A percentile compares a stretch with the other conserved stretches of the same genome.
Conservation (phyloP, 1,140 invertebrate species). For the Drosophila pruinosa region DNA sequence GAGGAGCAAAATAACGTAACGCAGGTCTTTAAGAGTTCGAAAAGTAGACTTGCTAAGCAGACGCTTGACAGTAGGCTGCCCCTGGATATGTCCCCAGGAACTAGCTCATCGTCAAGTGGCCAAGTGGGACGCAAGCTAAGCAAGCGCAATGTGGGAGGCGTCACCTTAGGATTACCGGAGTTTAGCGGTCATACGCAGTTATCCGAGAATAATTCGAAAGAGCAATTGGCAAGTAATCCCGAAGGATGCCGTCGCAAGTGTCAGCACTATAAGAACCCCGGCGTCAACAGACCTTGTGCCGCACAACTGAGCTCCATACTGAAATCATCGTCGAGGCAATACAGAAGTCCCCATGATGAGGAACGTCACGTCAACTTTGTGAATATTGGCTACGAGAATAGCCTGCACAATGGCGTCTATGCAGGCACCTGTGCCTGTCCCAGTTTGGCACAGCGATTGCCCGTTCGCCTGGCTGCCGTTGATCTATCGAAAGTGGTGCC, state of each 20-base stretch:
- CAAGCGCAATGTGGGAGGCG: too few relatives aligned
- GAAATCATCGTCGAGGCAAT: neutral
- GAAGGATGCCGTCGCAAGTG: neutral
- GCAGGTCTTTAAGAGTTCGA: too few relatives aligned
- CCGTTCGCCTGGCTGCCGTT: neutral
- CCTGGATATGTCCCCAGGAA: too few relatives aligned
- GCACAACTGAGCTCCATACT: constrained; percentile 12
- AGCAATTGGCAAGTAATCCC: neutral
- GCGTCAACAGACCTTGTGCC: neutral
- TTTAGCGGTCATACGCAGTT: too few relatives aligned
- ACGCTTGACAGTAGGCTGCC: too few relatives aligned
- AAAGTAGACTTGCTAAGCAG: too few relatives aligned
- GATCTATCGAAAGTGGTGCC: neutral
- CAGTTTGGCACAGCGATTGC: neutral
- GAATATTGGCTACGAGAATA: neutral
- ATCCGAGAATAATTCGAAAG: too few relatives aligned
- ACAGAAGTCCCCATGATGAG: neutral
- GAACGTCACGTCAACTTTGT: constrained; percentile 13
- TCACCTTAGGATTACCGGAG: too few relatives aligned
- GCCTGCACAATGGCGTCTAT: neutral
- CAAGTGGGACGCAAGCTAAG: too few relatives aligned
- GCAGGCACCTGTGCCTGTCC: neutral
- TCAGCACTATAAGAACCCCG: neutral
- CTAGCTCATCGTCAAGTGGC: too few relatives aligned
- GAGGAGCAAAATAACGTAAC: neutral